Evolutionary conservation across 1,140 invertebrate species (phyloP).

Genomic region (Eurosta solidaginis): DNA sequence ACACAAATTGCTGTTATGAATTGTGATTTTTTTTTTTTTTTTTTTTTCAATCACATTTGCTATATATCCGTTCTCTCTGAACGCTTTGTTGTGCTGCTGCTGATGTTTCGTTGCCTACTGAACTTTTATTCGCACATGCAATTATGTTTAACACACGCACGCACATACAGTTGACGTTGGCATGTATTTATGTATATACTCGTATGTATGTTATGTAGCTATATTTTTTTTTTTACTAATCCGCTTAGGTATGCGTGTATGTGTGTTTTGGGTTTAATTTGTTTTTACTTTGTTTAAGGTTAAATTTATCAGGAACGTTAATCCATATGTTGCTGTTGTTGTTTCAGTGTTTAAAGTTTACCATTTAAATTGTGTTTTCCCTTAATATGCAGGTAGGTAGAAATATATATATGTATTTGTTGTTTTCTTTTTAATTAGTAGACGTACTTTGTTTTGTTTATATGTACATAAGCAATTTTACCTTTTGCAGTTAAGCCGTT

Average conservation of each 20-base stretch:
- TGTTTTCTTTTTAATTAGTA: conserved; percentile 6
- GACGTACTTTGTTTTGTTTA: neutral
- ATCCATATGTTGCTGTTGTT: conserved; percentile 46
- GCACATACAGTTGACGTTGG: too few species aligned
- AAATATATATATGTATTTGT: conserved; percentile 34
- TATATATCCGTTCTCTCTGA: neutral
- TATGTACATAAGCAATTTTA: too few species aligned
- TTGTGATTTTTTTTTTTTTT: too few species aligned
- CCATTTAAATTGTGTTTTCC: conserved; percentile 23
- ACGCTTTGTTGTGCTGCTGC: neutral
- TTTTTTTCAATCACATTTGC: too few species aligned
- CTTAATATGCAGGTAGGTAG: conserved; percentile 21
- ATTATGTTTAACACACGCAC: too few species aligned
- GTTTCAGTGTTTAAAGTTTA: conserved; percentile 30
- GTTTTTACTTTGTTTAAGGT: neutral
- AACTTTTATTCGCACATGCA: too few species aligned
- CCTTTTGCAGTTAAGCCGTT: too few species aligned
- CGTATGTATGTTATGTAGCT: neutral
- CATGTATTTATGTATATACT: neutral
- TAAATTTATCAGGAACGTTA: conserved; percentile 51
- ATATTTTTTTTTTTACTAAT: conserved; percentile 39
- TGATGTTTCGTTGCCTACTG: neutral
- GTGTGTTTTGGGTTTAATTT: neutral
- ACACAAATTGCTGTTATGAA: too few species aligned
- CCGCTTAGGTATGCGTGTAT: conserved; percentile 27